Evolutionary conservation across 2,797 vertebrate genomes (phyloP), one percentile per base, ranked within the genome.

Genomic region (Erithacus rubecula): DNA sequence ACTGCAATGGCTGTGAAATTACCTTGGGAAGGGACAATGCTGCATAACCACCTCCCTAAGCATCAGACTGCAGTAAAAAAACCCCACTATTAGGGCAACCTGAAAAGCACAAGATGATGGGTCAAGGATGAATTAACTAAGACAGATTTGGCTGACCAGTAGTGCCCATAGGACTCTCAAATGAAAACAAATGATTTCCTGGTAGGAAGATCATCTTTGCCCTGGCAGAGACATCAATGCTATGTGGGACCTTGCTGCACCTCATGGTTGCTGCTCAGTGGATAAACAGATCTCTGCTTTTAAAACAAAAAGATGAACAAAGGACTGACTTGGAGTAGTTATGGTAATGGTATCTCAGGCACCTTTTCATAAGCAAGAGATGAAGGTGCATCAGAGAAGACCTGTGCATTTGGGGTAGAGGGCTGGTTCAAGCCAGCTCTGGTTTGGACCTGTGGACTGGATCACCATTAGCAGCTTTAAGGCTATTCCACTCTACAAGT

Each of bases 221-320:
- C 18, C 47, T 52, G 63, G 27, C 34, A 64, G 51, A 77, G 70
- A 53, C 0, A 0, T 47, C 23, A 37, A 0, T 36, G 41, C 63
- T 71, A n/a, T 30, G 51, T 30, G 29, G 51, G 51, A 52, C 51
- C 29, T 52, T 22, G 51, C 41, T 64, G 51, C 0, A 0, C 62
- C 1, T 2, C n/a, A 6, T 32, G 58, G 37, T 10, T 90, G 62
- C 49, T 92, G 49, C 53, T 64, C 47, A 68, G 34, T 27, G 18
- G 27, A 74, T 59, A 86, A 86, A 56, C 23, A 74, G 41, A 44
- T 44, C 52, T 80, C 56, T 7, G 6, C 44, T 86, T 72, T 52
- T 37, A 55, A 86, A 92, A 59, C 5, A 44, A 47, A 55, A 37
- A 37, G 10, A n/a, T 47, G 19, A 43, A 53, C 10, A 39, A 81